A percentile compares a stretch with the other conserved stretches of the same genome.
Evolutionary conservation across 2,797 vertebrate species (phyloP).

Genomic region (Sparidentex hasta): DNA sequence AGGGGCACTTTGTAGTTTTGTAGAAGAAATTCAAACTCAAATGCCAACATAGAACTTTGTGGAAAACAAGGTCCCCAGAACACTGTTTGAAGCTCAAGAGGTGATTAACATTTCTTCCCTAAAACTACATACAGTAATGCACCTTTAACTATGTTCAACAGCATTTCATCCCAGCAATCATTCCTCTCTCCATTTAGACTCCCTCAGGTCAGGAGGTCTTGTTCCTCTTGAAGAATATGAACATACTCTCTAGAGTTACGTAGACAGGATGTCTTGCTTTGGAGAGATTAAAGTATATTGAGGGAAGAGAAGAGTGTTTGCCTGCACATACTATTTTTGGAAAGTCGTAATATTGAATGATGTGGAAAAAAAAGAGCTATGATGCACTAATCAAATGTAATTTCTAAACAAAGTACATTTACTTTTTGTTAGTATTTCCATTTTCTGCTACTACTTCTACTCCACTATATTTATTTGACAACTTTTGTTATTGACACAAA

Average conservation of each 20-base stretch:
- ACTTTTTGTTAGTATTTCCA: too few species aligned
- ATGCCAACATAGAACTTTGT: too few species aligned
- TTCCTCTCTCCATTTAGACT: constrained; percentile 20
- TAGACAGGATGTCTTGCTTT: neutral
- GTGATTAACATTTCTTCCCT: too few species aligned
- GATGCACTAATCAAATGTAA: neutral
- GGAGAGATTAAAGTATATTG: neutral
- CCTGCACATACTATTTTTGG: neutral
- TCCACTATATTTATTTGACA: too few species aligned
- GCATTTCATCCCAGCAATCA: neutral
- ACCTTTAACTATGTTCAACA: neutral
- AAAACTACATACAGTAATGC: too few species aligned
- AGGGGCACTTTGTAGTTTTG: too few species aligned
- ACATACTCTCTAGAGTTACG: neutral
- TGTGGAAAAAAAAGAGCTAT: constrained; percentile 3
- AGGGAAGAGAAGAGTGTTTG: neutral
- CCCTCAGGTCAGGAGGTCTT: neutral
- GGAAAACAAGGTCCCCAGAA: too few species aligned
- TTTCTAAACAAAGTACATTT: neutral
- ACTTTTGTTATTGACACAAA: too few species aligned
- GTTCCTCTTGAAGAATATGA: neutral
- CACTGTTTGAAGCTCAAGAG: too few species aligned
- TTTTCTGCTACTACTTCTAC: too few species aligned
- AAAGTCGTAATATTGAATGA: neutral
- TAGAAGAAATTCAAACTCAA: too few species aligned